Base-by-base conservation (phyloP, 2,888 invertebrate species). In the Tromatobia lineatoria region DNA sequence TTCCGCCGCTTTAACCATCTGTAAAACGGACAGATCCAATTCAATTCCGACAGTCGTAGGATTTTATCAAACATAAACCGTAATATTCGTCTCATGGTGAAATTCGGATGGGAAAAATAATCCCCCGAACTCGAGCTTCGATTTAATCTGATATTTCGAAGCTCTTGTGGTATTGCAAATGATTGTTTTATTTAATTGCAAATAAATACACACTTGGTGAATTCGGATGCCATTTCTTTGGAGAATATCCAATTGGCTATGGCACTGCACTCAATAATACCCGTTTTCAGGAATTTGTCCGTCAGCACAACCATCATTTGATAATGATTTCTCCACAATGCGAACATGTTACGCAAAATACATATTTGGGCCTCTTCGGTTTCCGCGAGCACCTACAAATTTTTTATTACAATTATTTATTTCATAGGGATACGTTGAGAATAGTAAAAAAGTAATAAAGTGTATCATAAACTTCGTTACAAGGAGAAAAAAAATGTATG, bases 181-280 rank as follows among this genome's bases (percentile, higher is more conserved):
- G n/a, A n/a, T 7, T 10, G 1, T 29, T 61, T 18, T 34, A 18
- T 6, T 8, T 34, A 2, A n/a, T 34, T 10, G 25, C 6, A 18
- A 61, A 29, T 13, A 45, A 79, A 64, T 42, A 90, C 93, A 90
- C 91, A 96, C 96, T 95, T 95, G 0, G 99, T 99, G 94, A 99
- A 99, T 94, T 97, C 98, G 0, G 96, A 94, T 20, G 96, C 95
- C 98, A 99, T 99, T 93, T 98, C 98, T 94, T 98, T 97, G 6
- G 98, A 98, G 94, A 99, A 99, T 86, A 99, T 97, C 99, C 99
- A 99, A 88, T 98, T 99, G 66, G 99, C 99, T 15, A 99, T 99
- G 0, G 99, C 98, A 77, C 98, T 98, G 93, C 99, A 99, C 93
- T 99, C 99, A 73, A 99, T 97, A 75, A 99, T 97, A 94, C 99